phyloP scores from a whole-genome alignment of 2,888 invertebrate genomes.

The Microctonus hyperodae region DNA sequence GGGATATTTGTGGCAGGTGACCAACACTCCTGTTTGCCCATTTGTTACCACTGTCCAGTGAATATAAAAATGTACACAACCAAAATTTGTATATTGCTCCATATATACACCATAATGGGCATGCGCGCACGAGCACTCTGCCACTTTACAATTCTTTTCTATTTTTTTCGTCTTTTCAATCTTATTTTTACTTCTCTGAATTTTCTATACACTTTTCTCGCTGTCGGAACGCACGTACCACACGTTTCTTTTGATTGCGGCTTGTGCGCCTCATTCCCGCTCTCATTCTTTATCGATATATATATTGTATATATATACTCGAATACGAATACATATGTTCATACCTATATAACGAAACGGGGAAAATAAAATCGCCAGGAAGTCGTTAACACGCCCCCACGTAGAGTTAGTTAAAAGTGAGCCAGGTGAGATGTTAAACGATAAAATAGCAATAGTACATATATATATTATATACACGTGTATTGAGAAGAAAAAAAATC shows the following conservation, averaged over 20 bases:
- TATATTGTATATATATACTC: neutral
- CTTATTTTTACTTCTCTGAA: neutral
- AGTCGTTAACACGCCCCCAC: conserved; percentile 37
- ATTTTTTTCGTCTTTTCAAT: conserved; percentile 15
- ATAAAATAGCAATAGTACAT: too few relatives aligned
- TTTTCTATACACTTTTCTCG: neutral
- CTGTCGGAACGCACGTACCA: conserved; percentile 9
- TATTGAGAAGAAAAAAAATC: too few relatives aligned
- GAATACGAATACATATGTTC: too few relatives aligned
- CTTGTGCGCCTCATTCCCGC: neutral
- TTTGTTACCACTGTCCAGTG: conserved; percentile 20
- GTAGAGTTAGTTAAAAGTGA: conserved; percentile 31
- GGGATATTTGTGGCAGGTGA: conserved; percentile 31
- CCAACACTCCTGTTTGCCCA: conserved; percentile 26
- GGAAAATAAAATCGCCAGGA: conserved; percentile 32
- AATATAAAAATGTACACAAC: neutral
- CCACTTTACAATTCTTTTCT: conserved; percentile 29
- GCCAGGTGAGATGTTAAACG: conserved; percentile 35
- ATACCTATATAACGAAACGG: too few relatives aligned
- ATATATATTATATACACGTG: too few relatives aligned
- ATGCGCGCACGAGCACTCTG: conserved; percentile 40
- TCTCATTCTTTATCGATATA: neutral
- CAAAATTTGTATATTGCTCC: conserved; percentile 28
- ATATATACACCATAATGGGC: conserved; percentile 48
- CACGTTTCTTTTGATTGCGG: conserved; percentile 18